Percentiles rank a stretch among this genome's conserved stretches.
phyloP scores from a whole-genome alignment of 2,797 vertebrate genomes.

The Acrossocheilus wenchowensis region DNA sequence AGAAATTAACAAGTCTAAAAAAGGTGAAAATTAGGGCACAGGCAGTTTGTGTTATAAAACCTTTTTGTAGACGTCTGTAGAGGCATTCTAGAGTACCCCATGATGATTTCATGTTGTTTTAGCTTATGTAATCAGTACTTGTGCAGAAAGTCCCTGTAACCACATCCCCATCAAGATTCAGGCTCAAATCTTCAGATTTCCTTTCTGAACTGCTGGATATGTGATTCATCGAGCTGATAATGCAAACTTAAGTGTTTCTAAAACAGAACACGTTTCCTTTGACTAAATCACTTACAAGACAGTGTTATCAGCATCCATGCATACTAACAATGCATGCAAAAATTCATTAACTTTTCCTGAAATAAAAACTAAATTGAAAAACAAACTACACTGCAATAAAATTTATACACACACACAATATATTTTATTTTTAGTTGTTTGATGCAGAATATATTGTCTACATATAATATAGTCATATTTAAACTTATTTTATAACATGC shows the following conservation, averaged over 20 bases:
- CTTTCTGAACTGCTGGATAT: slow-evolving; percentile 3
- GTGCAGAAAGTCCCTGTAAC: slow-evolving; percentile 18
- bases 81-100: background rate
- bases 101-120: background rate
- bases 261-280: background rate
- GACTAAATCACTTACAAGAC: background rate
- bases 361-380: background rate
- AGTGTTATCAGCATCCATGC: background rate
- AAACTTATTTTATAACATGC: no score
- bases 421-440: background rate
- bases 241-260: background rate
- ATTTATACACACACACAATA: no score
- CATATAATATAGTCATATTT: no score
- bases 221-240: background rate
- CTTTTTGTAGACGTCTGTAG: background rate
- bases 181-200: background rate
- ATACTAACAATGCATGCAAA: background rate
- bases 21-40: background rate
- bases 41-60: background rate
- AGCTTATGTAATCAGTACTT: background rate
- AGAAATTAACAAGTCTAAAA: background rate
- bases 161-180: background rate
- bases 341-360: no score
- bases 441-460: background rate
- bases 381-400: background rate